phyloP scores from a whole-genome alignment of 2,113 vertebrate genomes.

The Mus spicilegus region DNA sequence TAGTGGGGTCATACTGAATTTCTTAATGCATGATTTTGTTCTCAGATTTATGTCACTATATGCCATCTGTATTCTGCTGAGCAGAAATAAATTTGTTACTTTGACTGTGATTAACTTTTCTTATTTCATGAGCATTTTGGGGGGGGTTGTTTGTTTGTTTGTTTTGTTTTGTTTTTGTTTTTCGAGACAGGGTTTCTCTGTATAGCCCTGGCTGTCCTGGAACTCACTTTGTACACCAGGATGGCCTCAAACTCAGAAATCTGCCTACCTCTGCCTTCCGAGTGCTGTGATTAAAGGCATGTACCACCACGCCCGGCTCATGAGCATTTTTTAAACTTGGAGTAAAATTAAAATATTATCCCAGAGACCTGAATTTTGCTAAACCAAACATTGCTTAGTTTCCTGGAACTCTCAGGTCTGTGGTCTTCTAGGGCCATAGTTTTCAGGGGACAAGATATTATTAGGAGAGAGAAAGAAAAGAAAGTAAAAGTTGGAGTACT shows the following conservation, averaged over 20 bases:
- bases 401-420: not conserved
- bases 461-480: not conserved
- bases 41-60: not conserved
- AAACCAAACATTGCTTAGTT: slow-evolving; percentile 1
- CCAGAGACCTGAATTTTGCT: not conserved
- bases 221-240: too few species aligned
- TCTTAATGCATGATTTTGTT: not conserved
- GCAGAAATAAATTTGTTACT: slow-evolving; percentile 42
- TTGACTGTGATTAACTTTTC: not conserved
- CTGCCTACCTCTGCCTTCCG: too few species aligned
- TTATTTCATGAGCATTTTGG: not conserved
- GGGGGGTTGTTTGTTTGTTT: too few species aligned
- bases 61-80: not conserved
- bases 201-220: too few species aligned
- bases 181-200: too few species aligned
- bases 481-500: not conserved
- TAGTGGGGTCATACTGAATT: not conserved
- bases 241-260: too few species aligned
- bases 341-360: slow-evolving; percentile 31
- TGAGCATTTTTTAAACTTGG: not conserved
- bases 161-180: too few species aligned
- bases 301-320: not conserved
- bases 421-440: not conserved
- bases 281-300: too few species aligned
- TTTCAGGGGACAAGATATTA: not conserved